A percentile compares a stretch with the other conserved stretches of the same genome.
phyloP scores from a whole-genome alignment of 1,140 invertebrate genomes.

The Drosophila oshimai region DNA sequence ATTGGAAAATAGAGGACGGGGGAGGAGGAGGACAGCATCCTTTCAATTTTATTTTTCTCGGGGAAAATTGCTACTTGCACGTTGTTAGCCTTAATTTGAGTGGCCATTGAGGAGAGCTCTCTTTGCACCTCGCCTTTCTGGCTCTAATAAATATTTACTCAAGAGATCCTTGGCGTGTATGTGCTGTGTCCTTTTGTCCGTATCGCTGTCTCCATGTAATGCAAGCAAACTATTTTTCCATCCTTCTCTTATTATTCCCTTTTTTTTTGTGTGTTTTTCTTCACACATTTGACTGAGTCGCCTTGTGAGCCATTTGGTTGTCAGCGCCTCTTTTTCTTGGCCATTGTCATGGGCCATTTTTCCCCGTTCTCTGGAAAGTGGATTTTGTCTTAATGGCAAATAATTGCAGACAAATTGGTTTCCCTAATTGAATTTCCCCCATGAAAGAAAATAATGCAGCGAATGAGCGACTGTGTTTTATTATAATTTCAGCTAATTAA shows the following conservation, averaged over 20 bases:
- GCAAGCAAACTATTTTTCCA: constrained; percentile 45
- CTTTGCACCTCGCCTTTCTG: constrained; percentile 5
- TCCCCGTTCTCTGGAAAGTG: constrained; percentile 7
- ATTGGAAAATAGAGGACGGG: background rate
- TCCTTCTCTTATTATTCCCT: background rate
- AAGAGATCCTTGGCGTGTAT: constrained; percentile 41
- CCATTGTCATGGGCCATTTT: constrained; percentile 12
- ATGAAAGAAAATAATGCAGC: background rate
- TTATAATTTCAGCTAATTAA: background rate
- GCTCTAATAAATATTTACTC: constrained; percentile 73
- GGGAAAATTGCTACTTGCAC: constrained; percentile 69
- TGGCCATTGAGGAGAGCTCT: constrained; percentile 66
- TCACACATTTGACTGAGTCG: constrained; percentile 53
- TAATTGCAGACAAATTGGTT: constrained; percentile 69
- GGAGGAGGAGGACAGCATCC: constrained; percentile 30
- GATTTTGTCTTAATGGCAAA: constrained; percentile 51
- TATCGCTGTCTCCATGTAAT: constrained; percentile 59
- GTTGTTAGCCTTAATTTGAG: constrained; percentile 79
- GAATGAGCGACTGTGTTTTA: constrained; percentile 1
- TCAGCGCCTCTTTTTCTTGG: constrained; percentile 11
- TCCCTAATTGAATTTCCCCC: constrained; percentile 37
- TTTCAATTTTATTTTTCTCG: constrained; percentile 31
- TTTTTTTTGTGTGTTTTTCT: background rate
- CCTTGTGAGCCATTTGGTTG: constrained; percentile 33
- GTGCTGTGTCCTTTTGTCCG: constrained; percentile 30